phyloP scores from a whole-genome alignment of 2,113 vertebrate genomes.

The Ranitomeya variabilis region DNA sequence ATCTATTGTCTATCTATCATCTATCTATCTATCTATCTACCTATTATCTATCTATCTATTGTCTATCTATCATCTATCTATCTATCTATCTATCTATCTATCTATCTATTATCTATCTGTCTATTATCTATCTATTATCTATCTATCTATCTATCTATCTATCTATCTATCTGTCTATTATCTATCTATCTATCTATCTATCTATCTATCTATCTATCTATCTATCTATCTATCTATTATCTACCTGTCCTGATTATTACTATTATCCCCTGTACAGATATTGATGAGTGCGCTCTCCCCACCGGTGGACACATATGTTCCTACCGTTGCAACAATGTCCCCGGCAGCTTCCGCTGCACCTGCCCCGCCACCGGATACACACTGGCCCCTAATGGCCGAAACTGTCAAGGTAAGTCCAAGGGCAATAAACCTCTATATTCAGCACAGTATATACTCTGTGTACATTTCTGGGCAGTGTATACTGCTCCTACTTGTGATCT shows the following conservation, averaged over 20 bases:
- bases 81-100: constrained; percentile 10
- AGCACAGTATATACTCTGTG: too few relatives aligned
- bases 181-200: constrained; percentile 5
- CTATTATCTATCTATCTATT: neutral
- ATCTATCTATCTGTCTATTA: neutral
- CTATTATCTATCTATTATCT: neutral
- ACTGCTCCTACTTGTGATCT: neutral
- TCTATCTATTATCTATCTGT: neutral
- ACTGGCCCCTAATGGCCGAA: constrained; percentile 88
- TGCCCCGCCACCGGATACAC: constrained; percentile 86
- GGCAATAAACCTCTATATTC: neutral
- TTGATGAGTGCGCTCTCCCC: constrained; percentile 94
- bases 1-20: neutral
- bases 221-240: neutral
- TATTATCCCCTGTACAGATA: constrained; percentile 74
- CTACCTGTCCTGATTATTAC: neutral
- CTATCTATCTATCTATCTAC: constrained; percentile 1
- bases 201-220: neutral
- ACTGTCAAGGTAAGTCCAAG: constrained; percentile 84
- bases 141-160: too few relatives aligned
- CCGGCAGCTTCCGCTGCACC: constrained; percentile 92
- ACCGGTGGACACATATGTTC: constrained; percentile 95
- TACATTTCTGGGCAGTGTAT: too few relatives aligned
- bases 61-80: neutral
- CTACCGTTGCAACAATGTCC: constrained; percentile 86